Evolutionary conservation across 2,113 vertebrate species (phyloP), one percentile per base, ranked within the genome.

Genomic region (Misgurnus mizolepis): DNA sequence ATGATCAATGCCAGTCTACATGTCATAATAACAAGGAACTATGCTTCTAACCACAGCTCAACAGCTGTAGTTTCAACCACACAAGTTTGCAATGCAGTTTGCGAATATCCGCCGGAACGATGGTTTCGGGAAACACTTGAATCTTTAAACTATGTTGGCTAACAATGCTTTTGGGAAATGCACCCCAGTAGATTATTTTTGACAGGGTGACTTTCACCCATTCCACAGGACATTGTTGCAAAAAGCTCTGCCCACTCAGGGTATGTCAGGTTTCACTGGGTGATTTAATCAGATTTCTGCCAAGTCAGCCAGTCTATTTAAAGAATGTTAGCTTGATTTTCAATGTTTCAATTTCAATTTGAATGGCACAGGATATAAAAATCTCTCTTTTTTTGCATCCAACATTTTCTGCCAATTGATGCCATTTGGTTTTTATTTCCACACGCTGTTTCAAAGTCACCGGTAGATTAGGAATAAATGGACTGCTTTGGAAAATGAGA

Each of bases 281-380:
- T 34, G 53, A 76, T 82, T 86, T 80, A 83, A 85, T 81, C 87
- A 78, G 80, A 85, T 84, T 82, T 86, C 81, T 86, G 86, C 83
- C 78, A 83, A 85, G 43, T 87, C 86, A 87, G 79, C 73, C 34
- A 68, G 79, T 80, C 67, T 82, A 86, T 86, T 85, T 83, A 64
- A 14, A 53, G 80, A 87, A 84, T 58, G 61, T 58, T 43, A 55
- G 82, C 64, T 80, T 75, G 76, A 80, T 80, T 79, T 72, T 80
- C 66, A 78, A 78, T 88, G 85, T 88, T 85, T 88, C 81, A 69
- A 76, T 85, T 85, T 86, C 85, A 83, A 74, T 86, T 75, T 82
- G 75, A 83, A 88, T 83, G 87, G 40, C 84, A 83, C 56, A 14
- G 43, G 67, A 73, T 64, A 53, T 73, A 69, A 82, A 82, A 80